Percentiles rank a stretch among this genome's conserved stretches.
Evolutionary conservation across 2,113 vertebrate species (phyloP).

Genomic region (Onychorhynchus coronatus): DNA sequence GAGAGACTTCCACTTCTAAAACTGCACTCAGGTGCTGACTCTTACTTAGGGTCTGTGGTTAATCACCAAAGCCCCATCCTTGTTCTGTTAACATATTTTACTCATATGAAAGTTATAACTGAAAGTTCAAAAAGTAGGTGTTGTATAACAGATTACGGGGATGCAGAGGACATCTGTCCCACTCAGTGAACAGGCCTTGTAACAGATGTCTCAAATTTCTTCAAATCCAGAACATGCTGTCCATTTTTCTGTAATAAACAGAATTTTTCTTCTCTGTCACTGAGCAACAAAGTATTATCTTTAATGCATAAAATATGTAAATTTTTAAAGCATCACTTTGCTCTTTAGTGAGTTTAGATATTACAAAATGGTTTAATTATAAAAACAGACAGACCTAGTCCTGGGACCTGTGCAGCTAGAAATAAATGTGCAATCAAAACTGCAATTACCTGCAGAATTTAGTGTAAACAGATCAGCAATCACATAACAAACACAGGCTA

Average conservation of each 20-base stretch:
- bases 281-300: conserved; percentile 76
- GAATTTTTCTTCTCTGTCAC: conserved; percentile 68
- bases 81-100: conserved; percentile 62
- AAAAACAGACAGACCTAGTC: conserved; percentile 92
- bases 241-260: conserved; percentile 71
- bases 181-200: conserved; percentile 73
- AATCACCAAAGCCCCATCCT: conserved; percentile 48
- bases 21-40: neutral
- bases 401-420: conserved; percentile 89
- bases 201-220: conserved; percentile 80
- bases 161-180: conserved; percentile 78
- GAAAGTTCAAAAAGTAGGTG: conserved; percentile 77
- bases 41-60: neutral
- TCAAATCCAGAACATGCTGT: conserved; percentile 79
- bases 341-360: conserved; percentile 90
- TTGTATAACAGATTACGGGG: conserved; percentile 75
- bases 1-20: neutral
- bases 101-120: conserved; percentile 65
- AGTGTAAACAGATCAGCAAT: conserved; percentile 99
- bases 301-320: conserved; percentile 85
- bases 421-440: conserved; percentile 99
- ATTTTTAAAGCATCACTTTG: conserved; percentile 84
- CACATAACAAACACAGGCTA: conserved; percentile 94
- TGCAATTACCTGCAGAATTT: conserved; percentile 99
- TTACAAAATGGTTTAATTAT: conserved; percentile 96